phyloP scores from a whole-genome alignment of 2,797 vertebrate species.

The Eptatretus atami region DNA sequence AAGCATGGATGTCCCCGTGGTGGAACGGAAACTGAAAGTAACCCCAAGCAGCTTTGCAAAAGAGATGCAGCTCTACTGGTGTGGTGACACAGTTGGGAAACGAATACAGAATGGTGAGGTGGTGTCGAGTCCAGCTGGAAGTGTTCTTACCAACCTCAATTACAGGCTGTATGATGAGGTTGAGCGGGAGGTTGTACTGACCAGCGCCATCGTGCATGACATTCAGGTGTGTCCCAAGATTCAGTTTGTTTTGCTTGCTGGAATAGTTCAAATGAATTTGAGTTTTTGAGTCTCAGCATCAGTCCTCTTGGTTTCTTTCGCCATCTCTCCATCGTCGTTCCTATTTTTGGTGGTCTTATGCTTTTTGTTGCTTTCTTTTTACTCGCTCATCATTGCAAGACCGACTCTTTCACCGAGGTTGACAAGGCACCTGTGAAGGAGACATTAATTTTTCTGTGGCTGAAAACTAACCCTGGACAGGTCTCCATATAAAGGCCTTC shows the following conservation, averaged over 20 bases:
- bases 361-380: not conserved
- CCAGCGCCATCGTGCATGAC: slow-evolving; percentile 20
- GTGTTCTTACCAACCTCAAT: slow-evolving; percentile 27
- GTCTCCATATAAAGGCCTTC: too few species aligned
- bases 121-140: slow-evolving; percentile 36
- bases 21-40: slow-evolving; percentile 28
- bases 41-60: slow-evolving; percentile 31
- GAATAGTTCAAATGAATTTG: not conserved
- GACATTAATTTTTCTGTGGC: too few species aligned
- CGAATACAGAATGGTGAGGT: slow-evolving; percentile 35
- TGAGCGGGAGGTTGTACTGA: slow-evolving; percentile 24
- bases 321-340: not conserved
- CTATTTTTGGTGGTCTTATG: not conserved
- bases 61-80: slow-evolving; percentile 24
- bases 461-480: too few species aligned
- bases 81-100: slow-evolving; percentile 21
- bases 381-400: not conserved
- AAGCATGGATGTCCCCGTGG: slow-evolving; percentile 19
- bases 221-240: slow-evolving; percentile 26
- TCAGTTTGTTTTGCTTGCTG: not conserved
- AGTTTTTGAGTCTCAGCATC: not conserved
- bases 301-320: not conserved
- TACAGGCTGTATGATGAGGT: slow-evolving; percentile 54
- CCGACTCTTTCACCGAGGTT: too few species aligned
- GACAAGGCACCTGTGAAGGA: too few species aligned